Base-by-base conservation (phyloP, 1,140 invertebrate genomes). In the Zophobas atratus region DNA sequence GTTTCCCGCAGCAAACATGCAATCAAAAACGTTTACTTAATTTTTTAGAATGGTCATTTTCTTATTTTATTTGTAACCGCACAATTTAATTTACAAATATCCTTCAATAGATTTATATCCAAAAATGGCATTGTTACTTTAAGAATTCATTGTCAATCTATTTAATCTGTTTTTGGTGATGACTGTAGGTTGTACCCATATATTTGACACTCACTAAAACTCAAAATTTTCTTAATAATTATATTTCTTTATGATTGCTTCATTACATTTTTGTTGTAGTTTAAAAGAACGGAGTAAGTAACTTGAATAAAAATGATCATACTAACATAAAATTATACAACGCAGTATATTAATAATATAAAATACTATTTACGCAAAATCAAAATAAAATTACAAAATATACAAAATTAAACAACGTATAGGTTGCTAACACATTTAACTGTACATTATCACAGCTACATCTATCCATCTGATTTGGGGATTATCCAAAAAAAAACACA, bases 331-430 rank as follows among this genome's bases (percentile, higher is more conserved):
- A 67, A 57, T 39, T 67, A 67, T 67, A 67, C 60, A 67, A 67
- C 60, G 60, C 60, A 67, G 60, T 67, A 67, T 57, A 67, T 67
- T 20, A 46, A 20, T 67, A 67, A 67, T 73, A 73, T 73, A 73
- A 73, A 73, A 73, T 73, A 73, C 71, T 56, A 53, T 55, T 51
- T 70, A 49, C 67, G 41, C 41, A 49, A 6, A 35, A 53, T 72
- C 51, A 55, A 72, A 72, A 72, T 72, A 55, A 74, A 74, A 74
- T 74, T 74, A 74, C 71, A 74, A 74, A 72, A 74, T 75, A 57
- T 75, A 75, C 72, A 75, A 71, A 43, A 32, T 32, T 57, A 43
- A 60, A 75, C 51, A 73, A 73, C 48, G 6, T 41, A 55, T 56
- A 36, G 35, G 48, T 73, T 73, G 36, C 6, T 39, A 39, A 36